Conservation (phyloP, 2,797 vertebrate species). For the Crenichthys baileyi region DNA sequence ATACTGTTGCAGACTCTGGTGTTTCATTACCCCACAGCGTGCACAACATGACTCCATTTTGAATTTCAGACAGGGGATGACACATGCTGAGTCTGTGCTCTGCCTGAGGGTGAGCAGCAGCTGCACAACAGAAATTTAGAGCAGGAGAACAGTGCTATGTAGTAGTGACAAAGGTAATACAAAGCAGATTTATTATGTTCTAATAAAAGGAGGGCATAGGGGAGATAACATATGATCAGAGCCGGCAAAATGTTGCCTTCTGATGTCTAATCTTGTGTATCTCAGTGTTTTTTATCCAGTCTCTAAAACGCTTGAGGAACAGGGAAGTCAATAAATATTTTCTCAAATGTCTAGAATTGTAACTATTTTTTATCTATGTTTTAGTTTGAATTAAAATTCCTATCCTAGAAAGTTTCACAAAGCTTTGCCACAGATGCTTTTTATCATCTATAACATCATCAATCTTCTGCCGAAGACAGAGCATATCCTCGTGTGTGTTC, state of each 20-base stretch:
- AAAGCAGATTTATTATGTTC: not conserved
- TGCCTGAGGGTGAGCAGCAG: conserved; percentile 23
- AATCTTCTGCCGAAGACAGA: conserved; percentile 40
- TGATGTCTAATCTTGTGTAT: not conserved
- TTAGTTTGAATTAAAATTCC: not conserved
- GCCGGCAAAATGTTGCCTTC: not conserved
- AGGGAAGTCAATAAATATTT: conserved; percentile 8
- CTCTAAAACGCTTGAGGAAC: not conserved
- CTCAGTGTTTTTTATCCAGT: not conserved
- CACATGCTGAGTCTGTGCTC: conserved; percentile 23
- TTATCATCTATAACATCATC: conserved; percentile 41
- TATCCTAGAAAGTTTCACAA: not conserved
- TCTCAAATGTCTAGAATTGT: not conserved
- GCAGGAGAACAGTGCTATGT: conserved; percentile 36
- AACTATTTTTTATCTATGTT: not conserved
- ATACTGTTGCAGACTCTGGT: conserved; percentile 4
- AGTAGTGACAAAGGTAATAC: conserved; percentile 24
- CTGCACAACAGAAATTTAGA: conserved; percentile 24
- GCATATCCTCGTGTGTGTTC: conserved; percentile 38
- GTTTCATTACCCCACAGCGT: not conserved
- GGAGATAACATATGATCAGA: not conserved
- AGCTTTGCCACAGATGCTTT: conserved; percentile 7
- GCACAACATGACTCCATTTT: conserved; percentile 51
- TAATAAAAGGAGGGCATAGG: not conserved
- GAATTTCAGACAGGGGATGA: conserved; percentile 30